Conservation (phyloP, 2,888 invertebrate genomes). For the Fabriciana adippe region DNA sequence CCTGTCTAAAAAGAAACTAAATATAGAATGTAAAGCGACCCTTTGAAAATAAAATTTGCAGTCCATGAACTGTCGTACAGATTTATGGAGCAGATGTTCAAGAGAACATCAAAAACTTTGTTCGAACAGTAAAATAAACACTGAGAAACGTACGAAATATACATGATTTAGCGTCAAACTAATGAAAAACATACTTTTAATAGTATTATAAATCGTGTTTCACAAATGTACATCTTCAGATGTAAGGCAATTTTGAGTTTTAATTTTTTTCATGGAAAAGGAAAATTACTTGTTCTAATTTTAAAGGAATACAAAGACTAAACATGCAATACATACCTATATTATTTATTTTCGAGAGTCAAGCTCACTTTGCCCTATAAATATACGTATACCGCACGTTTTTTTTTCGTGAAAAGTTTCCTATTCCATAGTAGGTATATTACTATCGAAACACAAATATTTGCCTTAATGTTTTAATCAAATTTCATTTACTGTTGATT, state of each 20-base stretch:
- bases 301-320: background rate
- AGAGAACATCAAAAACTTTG: conserved; percentile 34
- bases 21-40: conserved; percentile 25
- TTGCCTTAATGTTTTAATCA: conserved; percentile 29
- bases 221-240: conserved; percentile 7
- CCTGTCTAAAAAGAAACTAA: conserved; percentile 20
- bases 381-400: background rate
- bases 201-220: conserved; percentile 12
- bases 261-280: conserved; percentile 5
- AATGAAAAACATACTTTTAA: conserved; percentile 22
- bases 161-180: conserved; percentile 27
- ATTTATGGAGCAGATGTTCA: conserved; percentile 39
- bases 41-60: conserved; percentile 39
- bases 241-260: background rate
- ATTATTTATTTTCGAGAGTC: conserved; percentile 2
- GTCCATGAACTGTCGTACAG: conserved; percentile 36
- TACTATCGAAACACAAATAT: conserved; percentile 13
- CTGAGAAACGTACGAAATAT: conserved; percentile 25
- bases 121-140: conserved; percentile 30
- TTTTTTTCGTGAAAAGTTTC: conserved; percentile 3
- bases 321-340: conserved; percentile 1
- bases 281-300: background rate
- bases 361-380: conserved; percentile 5
- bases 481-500: conserved; percentile 25
- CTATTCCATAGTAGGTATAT: conserved; percentile 5